These are phyloP conservation scores for Oscheius sp. DNA, from an alignment of 2,888 invertebrate species.

Conservation along the genomic window DNA sequence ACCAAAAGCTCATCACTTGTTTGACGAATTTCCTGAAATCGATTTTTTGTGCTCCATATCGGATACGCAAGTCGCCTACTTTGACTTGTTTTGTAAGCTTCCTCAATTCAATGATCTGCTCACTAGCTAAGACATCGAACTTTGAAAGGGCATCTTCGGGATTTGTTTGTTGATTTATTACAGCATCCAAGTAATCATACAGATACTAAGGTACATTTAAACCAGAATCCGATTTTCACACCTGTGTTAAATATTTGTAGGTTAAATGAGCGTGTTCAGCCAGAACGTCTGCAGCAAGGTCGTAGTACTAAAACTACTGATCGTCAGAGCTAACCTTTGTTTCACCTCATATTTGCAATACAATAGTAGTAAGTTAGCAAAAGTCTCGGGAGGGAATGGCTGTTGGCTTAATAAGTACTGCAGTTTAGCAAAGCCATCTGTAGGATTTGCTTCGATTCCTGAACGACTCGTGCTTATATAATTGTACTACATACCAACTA, in stretches of 20 bases:
- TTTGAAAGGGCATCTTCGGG: constrained; percentile 94
- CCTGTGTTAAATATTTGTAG: constrained; percentile 31
- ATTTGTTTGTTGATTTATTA: constrained; percentile 95
- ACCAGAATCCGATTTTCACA: not conserved
- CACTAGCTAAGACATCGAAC: constrained; percentile 90
- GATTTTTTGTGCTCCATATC: constrained; percentile 49
- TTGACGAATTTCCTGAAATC: constrained; percentile 85
- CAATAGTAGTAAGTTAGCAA: constrained; percentile 89
- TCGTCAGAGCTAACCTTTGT: not conserved
- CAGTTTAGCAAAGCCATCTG: constrained; percentile 91
- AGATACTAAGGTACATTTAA: constrained; percentile 38
- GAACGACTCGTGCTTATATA: too few species aligned
- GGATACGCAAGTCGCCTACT: not conserved
- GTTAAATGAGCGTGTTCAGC: constrained; percentile 33
- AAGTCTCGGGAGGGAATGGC: constrained; percentile 96
- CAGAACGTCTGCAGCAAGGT: constrained; percentile 90
- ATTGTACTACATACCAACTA: constrained; percentile 13
- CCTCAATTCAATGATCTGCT: constrained; percentile 86
- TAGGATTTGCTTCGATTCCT: constrained; percentile 84
- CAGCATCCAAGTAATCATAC: constrained; percentile 87
- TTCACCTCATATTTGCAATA: constrained; percentile 90
- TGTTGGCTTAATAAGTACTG: constrained; percentile 93
- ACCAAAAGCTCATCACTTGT: constrained; percentile 83
- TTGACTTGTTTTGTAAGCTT: constrained; percentile 86
- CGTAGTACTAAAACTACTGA: constrained; percentile 70